Conservation (phyloP, 2,888 invertebrate species). For the Callyntrura sp. region DNA sequence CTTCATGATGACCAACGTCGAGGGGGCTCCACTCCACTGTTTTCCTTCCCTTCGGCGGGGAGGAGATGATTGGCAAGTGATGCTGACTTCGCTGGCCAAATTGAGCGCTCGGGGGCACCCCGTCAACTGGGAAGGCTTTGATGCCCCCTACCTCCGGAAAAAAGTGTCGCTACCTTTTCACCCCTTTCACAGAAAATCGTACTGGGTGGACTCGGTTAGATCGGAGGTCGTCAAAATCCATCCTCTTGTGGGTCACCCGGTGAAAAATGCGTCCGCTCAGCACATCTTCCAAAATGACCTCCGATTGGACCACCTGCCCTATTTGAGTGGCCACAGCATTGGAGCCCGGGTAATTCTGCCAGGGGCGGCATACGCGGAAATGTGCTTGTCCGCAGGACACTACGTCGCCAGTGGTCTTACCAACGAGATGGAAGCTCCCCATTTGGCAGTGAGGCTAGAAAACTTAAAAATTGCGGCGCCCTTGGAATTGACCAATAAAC, state of each 20-base stretch:
- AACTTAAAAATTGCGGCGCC: constrained; percentile 17
- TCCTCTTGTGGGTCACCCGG: constrained; percentile 59
- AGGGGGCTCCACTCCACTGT: background rate
- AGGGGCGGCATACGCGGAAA: constrained; percentile 48
- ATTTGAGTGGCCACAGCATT: constrained; percentile 66
- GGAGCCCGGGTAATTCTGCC: constrained; percentile 58
- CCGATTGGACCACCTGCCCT: background rate
- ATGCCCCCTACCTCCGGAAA: constrained; percentile 28
- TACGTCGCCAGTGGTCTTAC: constrained; percentile 16
- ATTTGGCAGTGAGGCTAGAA: constrained; percentile 16
- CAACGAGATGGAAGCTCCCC: background rate
- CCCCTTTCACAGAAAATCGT: constrained; percentile 52
- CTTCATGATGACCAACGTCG: too few species aligned
- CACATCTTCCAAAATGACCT: constrained; percentile 53
- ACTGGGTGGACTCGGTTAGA: constrained; percentile 42
- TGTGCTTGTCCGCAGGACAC: constrained; percentile 63
- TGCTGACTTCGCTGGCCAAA: constrained; percentile 60
- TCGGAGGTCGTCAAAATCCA: constrained; percentile 30
- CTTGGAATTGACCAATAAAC: constrained; percentile 2
- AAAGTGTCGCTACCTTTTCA: constrained; percentile 39
- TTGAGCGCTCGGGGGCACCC: constrained; percentile 56
- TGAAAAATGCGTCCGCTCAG: constrained; percentile 20
- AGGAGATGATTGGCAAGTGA: constrained; percentile 61
- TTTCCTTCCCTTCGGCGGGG: constrained; percentile 68
- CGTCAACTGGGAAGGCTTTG: constrained; percentile 62